phyloP scores from a whole-genome alignment of 2,797 vertebrate genomes.

The Pithecia hirsuta region DNA sequence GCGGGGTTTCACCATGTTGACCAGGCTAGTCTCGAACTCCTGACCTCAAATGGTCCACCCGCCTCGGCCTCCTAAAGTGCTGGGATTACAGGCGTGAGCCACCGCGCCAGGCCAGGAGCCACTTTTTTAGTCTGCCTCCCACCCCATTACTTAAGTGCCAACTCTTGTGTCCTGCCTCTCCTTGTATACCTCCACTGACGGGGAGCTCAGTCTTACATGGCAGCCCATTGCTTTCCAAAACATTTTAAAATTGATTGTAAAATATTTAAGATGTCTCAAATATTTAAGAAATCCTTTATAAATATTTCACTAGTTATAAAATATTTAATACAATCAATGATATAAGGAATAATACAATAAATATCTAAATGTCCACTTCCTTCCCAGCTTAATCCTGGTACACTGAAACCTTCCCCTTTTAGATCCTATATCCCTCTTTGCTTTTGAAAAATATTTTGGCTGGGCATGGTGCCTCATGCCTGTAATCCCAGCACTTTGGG shows the following conservation, averaged over 20 bases:
- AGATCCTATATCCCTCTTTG: fast-evolving
- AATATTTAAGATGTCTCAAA: constrained; percentile 66
- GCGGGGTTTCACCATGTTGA: neutral
- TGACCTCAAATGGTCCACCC: neutral
- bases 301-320: constrained; percentile 73
- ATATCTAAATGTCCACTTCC: neutral
- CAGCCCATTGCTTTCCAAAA: constrained; percentile 47
- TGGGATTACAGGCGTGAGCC: neutral
- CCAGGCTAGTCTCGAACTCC: neutral
- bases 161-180: neutral
- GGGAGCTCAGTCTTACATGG: neutral
- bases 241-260: constrained; percentile 41
- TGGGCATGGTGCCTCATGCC: neutral
- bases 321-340: constrained; percentile 50
- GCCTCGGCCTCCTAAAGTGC: neutral
- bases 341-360: neutral
- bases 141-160: fast-evolving
- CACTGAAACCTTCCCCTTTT: fast-evolving
- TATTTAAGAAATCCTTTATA: constrained; percentile 61
- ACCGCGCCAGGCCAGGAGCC: neutral
- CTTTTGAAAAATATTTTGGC: neutral
- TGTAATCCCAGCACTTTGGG: neutral
- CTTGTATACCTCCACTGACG: fast-evolving
- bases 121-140: neutral
- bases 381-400: fast-evolving